These are phyloP conservation scores for Bugulina stolonifera DNA, from an alignment of 2,888 invertebrate species.

Conservation along the genomic window DNA sequence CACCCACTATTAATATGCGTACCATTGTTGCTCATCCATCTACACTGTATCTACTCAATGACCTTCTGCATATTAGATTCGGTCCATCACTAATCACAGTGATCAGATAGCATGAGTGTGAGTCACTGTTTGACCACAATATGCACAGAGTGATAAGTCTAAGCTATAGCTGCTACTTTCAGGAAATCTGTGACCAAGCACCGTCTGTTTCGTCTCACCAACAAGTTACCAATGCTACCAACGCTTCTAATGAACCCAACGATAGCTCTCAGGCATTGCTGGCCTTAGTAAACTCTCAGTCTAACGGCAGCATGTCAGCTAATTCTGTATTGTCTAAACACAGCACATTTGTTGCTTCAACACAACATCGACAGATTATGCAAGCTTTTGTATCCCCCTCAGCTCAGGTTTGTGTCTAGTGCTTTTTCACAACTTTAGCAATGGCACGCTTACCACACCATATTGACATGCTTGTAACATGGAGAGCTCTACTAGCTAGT, in stretches of 20 bases:
- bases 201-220: neutral
- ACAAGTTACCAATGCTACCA: constrained; percentile 8
- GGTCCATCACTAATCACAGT: too few relatives aligned
- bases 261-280: constrained; percentile 27
- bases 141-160: neutral
- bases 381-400: constrained; percentile 13
- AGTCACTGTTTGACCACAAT: neutral
- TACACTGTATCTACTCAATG: too few relatives aligned
- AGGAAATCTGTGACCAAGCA: neutral
- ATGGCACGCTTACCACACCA: too few relatives aligned
- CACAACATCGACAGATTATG: constrained; percentile 34
- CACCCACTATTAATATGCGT: too few relatives aligned
- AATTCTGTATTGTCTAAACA: constrained; percentile 29
- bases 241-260: constrained; percentile 1
- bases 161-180: neutral
- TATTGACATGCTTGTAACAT: too few relatives aligned
- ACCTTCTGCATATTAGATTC: too few relatives aligned
- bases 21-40: too few relatives aligned
- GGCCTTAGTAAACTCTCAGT: constrained; percentile 31
- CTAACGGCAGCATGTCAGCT: constrained; percentile 32
- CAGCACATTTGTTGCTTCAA: constrained; percentile 36
- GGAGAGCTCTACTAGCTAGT: too few relatives aligned
- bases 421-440: too few relatives aligned
- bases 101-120: neutral
- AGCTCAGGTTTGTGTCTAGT: neutral